phyloP scores from a whole-genome alignment of 2,797 vertebrate species.

The Sphaeramia orbicularis region DNA sequence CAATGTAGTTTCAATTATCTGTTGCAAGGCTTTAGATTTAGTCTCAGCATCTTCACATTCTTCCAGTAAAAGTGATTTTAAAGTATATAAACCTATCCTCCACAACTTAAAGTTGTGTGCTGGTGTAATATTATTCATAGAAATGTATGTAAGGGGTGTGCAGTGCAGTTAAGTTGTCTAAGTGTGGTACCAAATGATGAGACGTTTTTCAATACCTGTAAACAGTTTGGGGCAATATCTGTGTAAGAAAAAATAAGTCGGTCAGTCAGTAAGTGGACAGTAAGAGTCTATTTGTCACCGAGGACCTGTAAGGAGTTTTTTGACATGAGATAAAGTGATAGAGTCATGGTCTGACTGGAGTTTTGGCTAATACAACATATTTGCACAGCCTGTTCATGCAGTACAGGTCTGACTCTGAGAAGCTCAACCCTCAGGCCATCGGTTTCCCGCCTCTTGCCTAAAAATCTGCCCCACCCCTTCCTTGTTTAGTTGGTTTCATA shows the following conservation, averaged over 20 bases:
- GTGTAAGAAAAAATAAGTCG: not conserved
- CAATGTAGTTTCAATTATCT: no score
- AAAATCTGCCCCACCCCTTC: slow-evolving; percentile 69
- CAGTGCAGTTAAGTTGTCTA: no score
- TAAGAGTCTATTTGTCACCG: not conserved
- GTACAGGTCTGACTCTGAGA: slow-evolving; percentile 38
- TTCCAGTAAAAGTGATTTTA: no score
- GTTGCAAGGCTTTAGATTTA: no score
- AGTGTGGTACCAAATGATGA: no score
- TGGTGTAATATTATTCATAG: no score
- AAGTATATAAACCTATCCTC: no score
- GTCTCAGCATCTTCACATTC: no score
- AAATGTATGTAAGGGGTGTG: no score
- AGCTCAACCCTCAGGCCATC: slow-evolving; percentile 46
- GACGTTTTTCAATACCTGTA: no score
- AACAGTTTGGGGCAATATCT: not conserved
- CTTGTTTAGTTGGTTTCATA: slow-evolving; percentile 66
- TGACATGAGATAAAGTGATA: not conserved
- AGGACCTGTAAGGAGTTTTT: not conserved
- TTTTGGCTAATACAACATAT: slow-evolving; percentile 1
- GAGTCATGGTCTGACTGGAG: not conserved
- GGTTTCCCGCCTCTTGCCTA: slow-evolving; percentile 74
- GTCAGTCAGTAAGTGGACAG: not conserved
- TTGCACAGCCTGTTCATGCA: slow-evolving; percentile 30
- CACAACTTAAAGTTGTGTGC: no score